Conservation (phyloP, 2,888 invertebrate genomes). For the Chrysotoxum bicinctum region DNA sequence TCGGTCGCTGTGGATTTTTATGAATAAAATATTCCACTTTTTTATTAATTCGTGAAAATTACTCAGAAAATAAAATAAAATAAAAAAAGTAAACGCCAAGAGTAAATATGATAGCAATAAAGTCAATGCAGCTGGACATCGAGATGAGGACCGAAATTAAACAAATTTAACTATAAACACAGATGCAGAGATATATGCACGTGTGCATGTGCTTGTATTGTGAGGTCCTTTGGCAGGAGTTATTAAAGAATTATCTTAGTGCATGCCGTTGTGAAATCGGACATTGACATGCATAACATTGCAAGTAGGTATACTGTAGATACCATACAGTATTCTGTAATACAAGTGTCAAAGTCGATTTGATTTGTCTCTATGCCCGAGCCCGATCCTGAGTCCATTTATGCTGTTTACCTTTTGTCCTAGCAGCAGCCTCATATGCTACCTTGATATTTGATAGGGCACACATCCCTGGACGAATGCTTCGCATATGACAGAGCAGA, state of each 20-base stretch:
- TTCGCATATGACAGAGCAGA: conserved; percentile 42
- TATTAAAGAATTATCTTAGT: conserved; percentile 67
- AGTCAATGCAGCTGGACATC: conserved; percentile 55
- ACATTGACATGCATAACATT: conserved; percentile 55
- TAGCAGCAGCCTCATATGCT: conserved; percentile 27
- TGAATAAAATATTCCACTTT: conserved; percentile 67
- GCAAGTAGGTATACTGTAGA: conserved; percentile 3
- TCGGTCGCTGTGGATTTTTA: conserved; percentile 45
- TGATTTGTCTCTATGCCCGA: conserved; percentile 55
- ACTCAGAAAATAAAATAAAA: conserved; percentile 26
- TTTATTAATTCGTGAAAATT: conserved; percentile 60
- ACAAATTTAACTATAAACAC: conserved; percentile 29
- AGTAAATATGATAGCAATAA: conserved; percentile 64
- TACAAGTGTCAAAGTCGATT: conserved; percentile 66
- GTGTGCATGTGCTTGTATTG: conserved; percentile 6
- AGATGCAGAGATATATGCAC: not conserved
- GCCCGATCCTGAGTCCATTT: not conserved
- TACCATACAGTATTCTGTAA: conserved; percentile 30
- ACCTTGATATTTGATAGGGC: conserved; percentile 35
- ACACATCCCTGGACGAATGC: conserved; percentile 27
- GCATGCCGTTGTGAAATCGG: conserved; percentile 33
- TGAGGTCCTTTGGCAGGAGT: conserved; percentile 48
- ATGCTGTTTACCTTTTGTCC: conserved; percentile 49
- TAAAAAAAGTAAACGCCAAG: conserved; percentile 28
- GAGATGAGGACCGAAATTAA: conserved; percentile 43